A percentile compares a stretch with the other conserved stretches of the same genome.
Conservation (phyloP, 2,888 invertebrate species). For the Trachelus tabidus region DNA sequence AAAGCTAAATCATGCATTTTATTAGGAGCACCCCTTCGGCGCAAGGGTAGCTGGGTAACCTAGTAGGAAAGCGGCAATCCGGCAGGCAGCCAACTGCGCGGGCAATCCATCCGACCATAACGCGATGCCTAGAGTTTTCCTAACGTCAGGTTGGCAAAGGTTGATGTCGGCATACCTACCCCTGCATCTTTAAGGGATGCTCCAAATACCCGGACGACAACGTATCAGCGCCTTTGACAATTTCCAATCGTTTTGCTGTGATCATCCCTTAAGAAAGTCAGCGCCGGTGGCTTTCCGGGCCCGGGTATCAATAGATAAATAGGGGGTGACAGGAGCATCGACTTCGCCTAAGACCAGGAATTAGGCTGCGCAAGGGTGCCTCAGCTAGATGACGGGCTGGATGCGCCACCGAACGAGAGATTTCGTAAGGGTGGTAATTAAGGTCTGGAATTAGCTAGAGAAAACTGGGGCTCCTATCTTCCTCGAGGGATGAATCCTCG, state of each 20-base stretch:
- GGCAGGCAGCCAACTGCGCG: background rate
- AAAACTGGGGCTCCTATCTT: constrained; percentile 21
- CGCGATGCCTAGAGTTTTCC: background rate
- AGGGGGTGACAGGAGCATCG: background rate
- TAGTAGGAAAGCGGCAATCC: background rate
- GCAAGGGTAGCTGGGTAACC: background rate
- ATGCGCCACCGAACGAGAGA: constrained; percentile 15
- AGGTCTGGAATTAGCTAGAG: constrained; percentile 22
- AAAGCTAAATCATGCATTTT: constrained; percentile 62
- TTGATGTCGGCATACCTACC: background rate
- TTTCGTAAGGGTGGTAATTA: constrained; percentile 23
- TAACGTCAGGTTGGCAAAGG: background rate
- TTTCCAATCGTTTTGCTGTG: background rate
- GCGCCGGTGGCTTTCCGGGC: background rate
- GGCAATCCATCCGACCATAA: background rate
- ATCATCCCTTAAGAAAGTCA: background rate
- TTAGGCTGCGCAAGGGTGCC: background rate
- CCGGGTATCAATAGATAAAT: constrained; percentile 2
- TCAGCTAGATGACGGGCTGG: constrained; percentile 3
- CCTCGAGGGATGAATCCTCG: constrained; percentile 16
- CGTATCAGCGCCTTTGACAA: background rate
- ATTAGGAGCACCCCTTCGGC: constrained; percentile 35
- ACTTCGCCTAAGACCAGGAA: background rate
- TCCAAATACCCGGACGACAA: background rate
- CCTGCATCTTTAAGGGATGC: background rate